Base-by-base conservation (phyloP, 2,113 vertebrate genomes). In the Irena cyanogastra region DNA sequence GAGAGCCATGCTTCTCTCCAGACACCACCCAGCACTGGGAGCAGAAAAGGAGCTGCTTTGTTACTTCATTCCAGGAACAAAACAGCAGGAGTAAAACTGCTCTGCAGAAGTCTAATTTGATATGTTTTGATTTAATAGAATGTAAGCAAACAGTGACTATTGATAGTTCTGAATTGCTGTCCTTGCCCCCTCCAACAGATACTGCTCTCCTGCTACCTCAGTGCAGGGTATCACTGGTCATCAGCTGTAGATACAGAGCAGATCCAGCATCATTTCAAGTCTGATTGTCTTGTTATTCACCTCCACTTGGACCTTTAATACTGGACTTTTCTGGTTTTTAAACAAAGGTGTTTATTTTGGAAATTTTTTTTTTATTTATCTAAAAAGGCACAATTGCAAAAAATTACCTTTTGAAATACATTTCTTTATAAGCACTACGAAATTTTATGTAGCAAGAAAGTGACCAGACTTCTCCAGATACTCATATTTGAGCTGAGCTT, bases 341-440 rank as follows among this genome's bases (percentile, higher is more conserved):
- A 97, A 95, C 94, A 95, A 95, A 95, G 60, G 59, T 92, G 47
- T 95, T 97, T 96, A 97, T 96, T 97, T 95, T 92, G 87, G 96
- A 97, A 97, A 82, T 93, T 2, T 2, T 74, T 94, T 69, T 87
- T 94, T 96, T 95, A 95, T 97, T 97, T 95, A 95, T 92, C 93
- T 97, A 97, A 96, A 97, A 97, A 97, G 11, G 95, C 96, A 97
- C 85, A 97, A 88, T 97, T 96, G 96, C 96, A 95, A 96, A 96
- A 91, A 95, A 79, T 95, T 95, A 92, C 88, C 63, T 94, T 95
- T 88, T 83, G 82, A 96, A 96, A 87, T 95, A 96, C 94, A 95
- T 92, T 94, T 92, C 60, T 83, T 90, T 81, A 75, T 41, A 96
- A 96, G 95, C 92, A 80, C 95, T 93, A 95, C 7, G n/a, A 91